A percentile compares a stretch with the other conserved stretches of the same genome.
These are phyloP conservation scores for Erebia palarica DNA, from an alignment of 2,888 invertebrate species.

Conservation along the genomic window DNA sequence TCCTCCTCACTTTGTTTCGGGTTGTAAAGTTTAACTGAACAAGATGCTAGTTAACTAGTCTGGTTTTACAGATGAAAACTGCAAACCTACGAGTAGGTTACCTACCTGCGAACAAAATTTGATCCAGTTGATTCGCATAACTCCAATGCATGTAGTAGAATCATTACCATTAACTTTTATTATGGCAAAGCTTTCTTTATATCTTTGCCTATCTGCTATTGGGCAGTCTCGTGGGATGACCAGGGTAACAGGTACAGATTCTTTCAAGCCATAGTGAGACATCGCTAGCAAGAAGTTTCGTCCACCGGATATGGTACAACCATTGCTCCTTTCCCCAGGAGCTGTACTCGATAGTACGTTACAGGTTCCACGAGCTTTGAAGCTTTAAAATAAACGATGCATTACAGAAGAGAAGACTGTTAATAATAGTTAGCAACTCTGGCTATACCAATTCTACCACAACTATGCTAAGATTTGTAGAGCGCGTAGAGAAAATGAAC, in stretches of 20 bases:
- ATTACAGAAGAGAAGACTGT: neutral
- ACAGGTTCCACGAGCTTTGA: neutral
- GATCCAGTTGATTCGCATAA: constrained; percentile 42
- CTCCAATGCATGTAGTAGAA: constrained; percentile 51
- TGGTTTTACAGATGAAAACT: too few species aligned
- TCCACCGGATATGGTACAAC: constrained; percentile 51
- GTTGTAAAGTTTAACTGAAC: neutral
- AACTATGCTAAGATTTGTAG: too few species aligned
- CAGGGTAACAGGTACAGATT: neutral
- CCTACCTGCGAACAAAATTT: neutral
- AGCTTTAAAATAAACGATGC: neutral
- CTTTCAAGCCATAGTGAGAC: neutral
- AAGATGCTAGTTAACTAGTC: neutral
- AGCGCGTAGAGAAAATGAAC: too few species aligned
- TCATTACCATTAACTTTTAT: constrained; percentile 55
- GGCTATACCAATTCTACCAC: too few species aligned
- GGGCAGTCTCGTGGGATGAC: neutral
- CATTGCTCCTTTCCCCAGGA: neutral
- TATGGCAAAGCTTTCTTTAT: constrained; percentile 56
- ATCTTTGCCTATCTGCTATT: constrained; percentile 24
- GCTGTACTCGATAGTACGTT: neutral
- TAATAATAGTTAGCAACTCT: too few species aligned
- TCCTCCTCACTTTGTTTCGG: too few species aligned
- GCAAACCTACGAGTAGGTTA: neutral
- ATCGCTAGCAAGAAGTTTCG: constrained; percentile 54